A percentile compares a stretch with the other conserved stretches of the same genome.
Evolutionary conservation across 2,113 vertebrate species (phyloP).

Genomic region (western clawed frog (Xenopus tropicalis)): DNA sequence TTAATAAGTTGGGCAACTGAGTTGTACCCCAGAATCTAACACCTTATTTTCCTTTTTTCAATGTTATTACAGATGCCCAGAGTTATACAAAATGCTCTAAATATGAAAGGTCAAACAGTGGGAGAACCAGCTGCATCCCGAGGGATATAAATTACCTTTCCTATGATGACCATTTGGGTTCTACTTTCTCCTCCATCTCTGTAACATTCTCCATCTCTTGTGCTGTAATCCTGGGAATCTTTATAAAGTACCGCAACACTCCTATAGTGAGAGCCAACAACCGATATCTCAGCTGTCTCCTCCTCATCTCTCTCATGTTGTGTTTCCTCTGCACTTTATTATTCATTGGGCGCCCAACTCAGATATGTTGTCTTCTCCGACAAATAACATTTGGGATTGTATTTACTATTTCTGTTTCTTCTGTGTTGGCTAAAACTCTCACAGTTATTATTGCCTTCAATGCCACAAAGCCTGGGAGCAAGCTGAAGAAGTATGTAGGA

Average conservation of each 20-base stretch:
- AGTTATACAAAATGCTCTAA: background rate
- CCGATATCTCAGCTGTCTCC: conserved; percentile 32
- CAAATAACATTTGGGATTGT: no score
- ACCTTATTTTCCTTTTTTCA: no score
- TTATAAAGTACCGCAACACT: conserved; percentile 33
- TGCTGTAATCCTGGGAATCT: conserved; percentile 20
- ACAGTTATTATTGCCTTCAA: no score
- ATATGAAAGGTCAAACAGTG: background rate
- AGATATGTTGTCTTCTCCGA: no score
- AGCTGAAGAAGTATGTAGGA: no score
- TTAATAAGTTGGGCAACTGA: no score
- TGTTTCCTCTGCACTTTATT: conserved; percentile 16
- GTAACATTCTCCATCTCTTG: no score
- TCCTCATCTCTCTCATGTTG: conserved; percentile 29
- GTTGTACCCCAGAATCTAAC: no score
- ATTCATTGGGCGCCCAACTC: no score
- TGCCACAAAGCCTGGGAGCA: no score
- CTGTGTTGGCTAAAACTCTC: no score
- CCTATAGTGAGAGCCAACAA: conserved; percentile 41
- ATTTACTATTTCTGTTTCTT: no score
- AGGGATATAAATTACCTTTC: background rate
- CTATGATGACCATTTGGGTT: background rate
- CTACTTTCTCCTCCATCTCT: background rate
- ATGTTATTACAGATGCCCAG: background rate
- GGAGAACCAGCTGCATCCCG: background rate